phyloP scores from a whole-genome alignment of 1,140 invertebrate genomes.

The Pissodes strobi region DNA sequence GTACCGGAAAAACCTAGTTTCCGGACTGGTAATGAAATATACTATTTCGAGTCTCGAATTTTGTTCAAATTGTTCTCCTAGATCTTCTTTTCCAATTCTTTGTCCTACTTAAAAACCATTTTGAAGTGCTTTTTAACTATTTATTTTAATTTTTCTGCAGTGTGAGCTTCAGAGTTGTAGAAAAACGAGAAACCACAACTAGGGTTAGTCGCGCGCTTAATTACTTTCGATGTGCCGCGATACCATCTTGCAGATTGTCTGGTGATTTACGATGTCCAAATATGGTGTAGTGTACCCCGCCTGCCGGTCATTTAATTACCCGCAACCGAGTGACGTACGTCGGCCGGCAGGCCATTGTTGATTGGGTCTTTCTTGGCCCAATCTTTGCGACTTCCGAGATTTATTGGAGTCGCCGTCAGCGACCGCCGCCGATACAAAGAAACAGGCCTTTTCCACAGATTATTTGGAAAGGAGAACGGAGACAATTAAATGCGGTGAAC shows the following conservation, averaged over 20 bases:
- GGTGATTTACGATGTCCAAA: slow-evolving; percentile 39
- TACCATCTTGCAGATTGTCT: slow-evolving; percentile 40
- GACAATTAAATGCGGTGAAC: slow-evolving; percentile 29
- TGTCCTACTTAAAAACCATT: no score
- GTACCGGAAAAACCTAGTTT: no score
- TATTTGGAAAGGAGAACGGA: slow-evolving; percentile 23
- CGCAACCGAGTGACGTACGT: slow-evolving; percentile 27
- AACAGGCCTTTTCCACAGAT: slow-evolving; percentile 23
- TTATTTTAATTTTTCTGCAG: no score
- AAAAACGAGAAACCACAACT: no score
- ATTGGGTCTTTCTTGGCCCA: slow-evolving; percentile 29
- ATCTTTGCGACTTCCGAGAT: slow-evolving; percentile 17
- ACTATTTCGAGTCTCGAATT: no score
- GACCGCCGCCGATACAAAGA: slow-evolving; percentile 19
- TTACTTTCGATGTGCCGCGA: slow-evolving; percentile 15
- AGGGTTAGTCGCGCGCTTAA: no score
- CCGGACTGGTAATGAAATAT: no score
- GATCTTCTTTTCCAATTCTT: no score
- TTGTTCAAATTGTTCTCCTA: no score
- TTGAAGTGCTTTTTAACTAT: no score
- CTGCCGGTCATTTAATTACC: slow-evolving; percentile 37
- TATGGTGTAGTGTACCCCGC: slow-evolving; percentile 36
- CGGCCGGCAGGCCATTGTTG: slow-evolving; percentile 25
- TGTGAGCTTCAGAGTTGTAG: no score
- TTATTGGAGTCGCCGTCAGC: slow-evolving; percentile 18